Evolutionary conservation across 2,888 invertebrate genomes (phyloP).

Genomic region (Dioctria rufipes): DNA sequence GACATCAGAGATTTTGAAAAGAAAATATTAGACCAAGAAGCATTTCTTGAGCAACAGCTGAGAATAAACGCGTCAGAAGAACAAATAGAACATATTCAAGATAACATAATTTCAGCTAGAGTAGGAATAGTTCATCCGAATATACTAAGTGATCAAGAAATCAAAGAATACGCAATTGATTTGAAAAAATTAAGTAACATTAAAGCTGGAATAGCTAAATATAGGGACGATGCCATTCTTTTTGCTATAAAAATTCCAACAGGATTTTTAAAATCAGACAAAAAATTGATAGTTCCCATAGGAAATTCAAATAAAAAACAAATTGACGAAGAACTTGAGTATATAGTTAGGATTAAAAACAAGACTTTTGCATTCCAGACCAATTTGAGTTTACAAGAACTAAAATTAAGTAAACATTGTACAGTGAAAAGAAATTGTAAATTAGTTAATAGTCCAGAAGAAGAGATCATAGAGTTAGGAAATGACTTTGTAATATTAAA

Average conservation of each 20-base stretch:
- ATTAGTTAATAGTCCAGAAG: not conserved
- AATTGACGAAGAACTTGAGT: too few species aligned
- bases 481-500: not conserved
- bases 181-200: not conserved
- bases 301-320: too few species aligned
- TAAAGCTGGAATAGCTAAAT: not conserved
- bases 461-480: too few species aligned
- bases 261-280: too few species aligned
- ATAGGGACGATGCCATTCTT: not conserved
- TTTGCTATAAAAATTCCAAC: not conserved
- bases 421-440: not conserved
- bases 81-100: not conserved
- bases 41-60: constrained; percentile 2
- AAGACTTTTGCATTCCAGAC: not conserved
- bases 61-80: not conserved
- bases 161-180: not conserved
- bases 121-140: not conserved
- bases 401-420: not conserved
- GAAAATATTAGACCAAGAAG: constrained; percentile 19
- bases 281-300: too few species aligned
- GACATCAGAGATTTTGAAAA: constrained; percentile 18
- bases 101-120: not conserved
- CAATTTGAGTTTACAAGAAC: not conserved
- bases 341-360: not conserved
- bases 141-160: not conserved